Evolutionary conservation across 2,113 vertebrate species (phyloP), one percentile per base, ranked within the genome.

Genomic region (Apaloderma vittatum): DNA sequence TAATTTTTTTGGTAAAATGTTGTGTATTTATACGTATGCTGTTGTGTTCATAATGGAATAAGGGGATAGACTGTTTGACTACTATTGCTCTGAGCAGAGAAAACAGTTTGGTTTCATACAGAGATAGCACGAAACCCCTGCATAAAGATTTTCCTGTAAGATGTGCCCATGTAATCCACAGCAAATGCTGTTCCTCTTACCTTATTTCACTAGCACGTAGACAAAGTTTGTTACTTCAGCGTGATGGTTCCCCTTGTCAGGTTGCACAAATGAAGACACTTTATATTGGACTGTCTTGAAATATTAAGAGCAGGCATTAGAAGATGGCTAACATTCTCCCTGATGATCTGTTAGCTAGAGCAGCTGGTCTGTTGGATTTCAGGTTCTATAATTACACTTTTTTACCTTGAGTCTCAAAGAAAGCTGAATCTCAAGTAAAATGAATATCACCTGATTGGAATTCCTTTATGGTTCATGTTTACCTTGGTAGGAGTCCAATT

Each of bases 401-500:
- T 93, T 94, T 96, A 96, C 92, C 93, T 97, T 94, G 62, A 48
- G 78, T 94, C 88, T 83, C 66, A 73, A 75, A 91, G 90, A 90
- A 92, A 95, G 70, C 80, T 84, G 94, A 95, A 90, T 96, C 84
- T 94, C 27, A 96, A 95, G 80, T 92, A 96, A 96, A 95, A 96
- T 78, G 51, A 86, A 4, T 95, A 93, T 92, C 93, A 97, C 92
- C 93, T 95, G 95, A 98, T 91, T 94, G 92, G 88, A 96, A 97
- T 97, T 98, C 96, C 82, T 97, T 96, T 96, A 97, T 96, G 90
- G 93, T 95, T 97, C 93, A 75, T 96, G 88, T 97, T 98, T 96
- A 93, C 67, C 6, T 96, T 96, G 93, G 93, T 97, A 95, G 92
- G 86, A 97, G 86, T 98, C 94, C 96, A 97, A 15, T 97, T 98